Percentiles rank a stretch among this genome's conserved stretches.
These are phyloP conservation scores for Vultur gryphus DNA, from an alignment of 2,797 vertebrate species.

Conservation along the genomic window DNA sequence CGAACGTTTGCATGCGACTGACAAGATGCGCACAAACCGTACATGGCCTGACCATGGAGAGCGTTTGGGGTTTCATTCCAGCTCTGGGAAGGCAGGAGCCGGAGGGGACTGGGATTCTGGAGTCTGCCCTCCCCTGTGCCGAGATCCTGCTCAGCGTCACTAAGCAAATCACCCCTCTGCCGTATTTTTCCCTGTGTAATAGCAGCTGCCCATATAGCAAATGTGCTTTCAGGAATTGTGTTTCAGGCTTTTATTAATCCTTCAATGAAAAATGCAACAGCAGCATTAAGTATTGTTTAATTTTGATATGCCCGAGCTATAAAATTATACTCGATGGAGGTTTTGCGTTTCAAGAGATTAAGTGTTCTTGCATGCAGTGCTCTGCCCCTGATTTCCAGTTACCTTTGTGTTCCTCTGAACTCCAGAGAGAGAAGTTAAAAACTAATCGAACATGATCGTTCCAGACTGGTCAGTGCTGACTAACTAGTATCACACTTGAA, in stretches of 20 bases:
- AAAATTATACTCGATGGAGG: not conserved
- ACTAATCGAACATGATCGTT: accelerated
- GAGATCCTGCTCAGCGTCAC: not conserved
- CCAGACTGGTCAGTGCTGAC: not conserved
- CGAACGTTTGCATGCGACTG: accelerated
- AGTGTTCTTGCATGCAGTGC: not conserved
- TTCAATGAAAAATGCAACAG: not conserved
- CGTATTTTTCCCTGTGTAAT: not conserved
- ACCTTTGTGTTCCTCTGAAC: not conserved
- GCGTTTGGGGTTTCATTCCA: not conserved
- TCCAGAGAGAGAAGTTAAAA: not conserved
- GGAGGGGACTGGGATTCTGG: not conserved
- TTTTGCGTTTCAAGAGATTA: not conserved
- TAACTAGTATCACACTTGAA: not conserved
- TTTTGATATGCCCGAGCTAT: not conserved
- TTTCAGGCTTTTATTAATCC: not conserved
- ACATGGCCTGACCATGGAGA: not conserved
- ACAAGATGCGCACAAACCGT: accelerated
- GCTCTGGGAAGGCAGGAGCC: not conserved
- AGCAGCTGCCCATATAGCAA: not conserved
- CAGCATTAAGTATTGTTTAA: not conserved
- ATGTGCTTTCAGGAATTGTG: not conserved
- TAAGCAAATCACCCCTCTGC: not conserved
- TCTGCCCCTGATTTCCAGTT: not conserved
- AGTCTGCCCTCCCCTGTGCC: not conserved